Conservation (phyloP, 2,888 invertebrate species). For the Stramonita haemastoma region DNA sequence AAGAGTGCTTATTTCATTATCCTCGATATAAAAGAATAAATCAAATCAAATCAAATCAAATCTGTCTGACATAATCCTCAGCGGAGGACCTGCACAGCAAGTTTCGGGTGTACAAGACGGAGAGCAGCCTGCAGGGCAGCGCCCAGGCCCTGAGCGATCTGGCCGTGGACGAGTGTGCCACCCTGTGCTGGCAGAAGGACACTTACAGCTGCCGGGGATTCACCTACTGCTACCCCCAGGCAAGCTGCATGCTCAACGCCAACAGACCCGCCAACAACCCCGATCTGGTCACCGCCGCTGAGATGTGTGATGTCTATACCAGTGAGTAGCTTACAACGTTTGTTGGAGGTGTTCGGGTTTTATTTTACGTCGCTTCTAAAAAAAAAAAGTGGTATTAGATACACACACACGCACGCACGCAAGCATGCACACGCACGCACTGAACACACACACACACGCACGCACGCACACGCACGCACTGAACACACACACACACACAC, state of each 20-base stretch:
- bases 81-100: conserved; percentile 32
- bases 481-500: too few species aligned
- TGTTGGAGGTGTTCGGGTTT: neutral
- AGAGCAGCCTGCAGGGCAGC: conserved; percentile 1
- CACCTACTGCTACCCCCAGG: conserved; percentile 62
- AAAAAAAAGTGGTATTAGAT: too few species aligned
- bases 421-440: too few species aligned
- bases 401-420: too few species aligned
- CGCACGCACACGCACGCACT: too few species aligned
- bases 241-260: conserved; percentile 56
- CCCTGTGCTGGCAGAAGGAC: conserved; percentile 55
- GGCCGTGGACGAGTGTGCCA: conserved; percentile 67
- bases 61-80: too few species aligned
- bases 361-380: neutral
- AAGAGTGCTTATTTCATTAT: too few species aligned
- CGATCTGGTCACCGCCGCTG: conserved; percentile 39
- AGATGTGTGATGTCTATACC: conserved; percentile 61
- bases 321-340: conserved; percentile 51
- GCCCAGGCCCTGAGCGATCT: conserved; percentile 48
- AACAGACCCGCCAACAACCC: conserved; percentile 55
- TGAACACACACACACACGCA: too few species aligned
- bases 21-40: too few species aligned
- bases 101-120: conserved; percentile 35
- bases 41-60: too few species aligned
- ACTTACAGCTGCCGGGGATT: conserved; percentile 61